These are phyloP conservation scores for Macrotis lagotis DNA, from an alignment of 2,113 vertebrate genomes.

Conservation along the genomic window DNA sequence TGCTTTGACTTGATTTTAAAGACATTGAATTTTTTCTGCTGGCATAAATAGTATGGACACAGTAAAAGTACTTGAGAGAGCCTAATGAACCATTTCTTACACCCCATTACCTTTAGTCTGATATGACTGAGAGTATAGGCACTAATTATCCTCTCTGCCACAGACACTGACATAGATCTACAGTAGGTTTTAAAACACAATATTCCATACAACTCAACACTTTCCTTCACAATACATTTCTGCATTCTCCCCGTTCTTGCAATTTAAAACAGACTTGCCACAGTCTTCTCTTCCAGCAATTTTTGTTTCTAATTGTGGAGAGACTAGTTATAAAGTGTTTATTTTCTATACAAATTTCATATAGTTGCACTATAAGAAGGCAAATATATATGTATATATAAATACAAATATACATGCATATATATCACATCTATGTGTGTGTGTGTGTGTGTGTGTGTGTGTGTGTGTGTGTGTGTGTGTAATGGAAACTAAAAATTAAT, in stretches of 20 bases:
- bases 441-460: too few species aligned
- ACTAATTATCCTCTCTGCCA: slow-evolving; percentile 88
- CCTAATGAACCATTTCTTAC: slow-evolving; percentile 91
- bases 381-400: not conserved
- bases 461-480: not conserved
- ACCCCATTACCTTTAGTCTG: slow-evolving; percentile 91
- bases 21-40: slow-evolving; percentile 84
- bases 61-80: slow-evolving; percentile 89
- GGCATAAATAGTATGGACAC: slow-evolving; percentile 90
- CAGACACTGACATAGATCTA: slow-evolving; percentile 85
- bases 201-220: slow-evolving; percentile 82
- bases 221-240: slow-evolving; percentile 80
- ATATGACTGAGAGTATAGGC: slow-evolving; percentile 87
- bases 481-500: not conserved
- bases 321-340: not conserved
- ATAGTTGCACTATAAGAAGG: not conserved
- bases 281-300: slow-evolving; percentile 75
- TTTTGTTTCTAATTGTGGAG: slow-evolving; percentile 64
- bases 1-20: slow-evolving; percentile 87
- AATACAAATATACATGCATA: too few species aligned
- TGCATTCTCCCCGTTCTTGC: slow-evolving; percentile 82
- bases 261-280: slow-evolving; percentile 83
- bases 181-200: slow-evolving; percentile 85
- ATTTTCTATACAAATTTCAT: not conserved
- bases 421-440: too few species aligned